Base-by-base conservation (phyloP, 2,888 invertebrate species). In the Caenorhabditis sp. region DNA sequence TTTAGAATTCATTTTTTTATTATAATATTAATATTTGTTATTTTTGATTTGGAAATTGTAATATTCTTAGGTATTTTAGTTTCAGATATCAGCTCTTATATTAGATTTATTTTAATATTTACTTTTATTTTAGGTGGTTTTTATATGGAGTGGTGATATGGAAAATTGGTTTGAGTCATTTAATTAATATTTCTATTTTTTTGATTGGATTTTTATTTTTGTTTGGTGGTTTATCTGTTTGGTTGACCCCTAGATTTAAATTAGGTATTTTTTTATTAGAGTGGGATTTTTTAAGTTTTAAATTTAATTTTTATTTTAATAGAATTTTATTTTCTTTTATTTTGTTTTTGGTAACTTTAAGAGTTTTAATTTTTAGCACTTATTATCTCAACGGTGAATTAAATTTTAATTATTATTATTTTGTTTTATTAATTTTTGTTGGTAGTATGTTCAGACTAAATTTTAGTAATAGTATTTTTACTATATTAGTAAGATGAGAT, bases 251-350 rank as follows among this genome's bases (percentile, higher is more conserved):
- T 17, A 57, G 58, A 36, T 62, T 74, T 66, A 92, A 91, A 75
- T 88, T 92, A 89, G 92, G 92, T 89, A 91, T 92, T 76, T 77
- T 23, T 77, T 54, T 75, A 8, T 68, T 81, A 27, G 79, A 81
- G 31, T 81, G 79, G 49, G 74, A 78, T 61, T 81, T 81, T 77
- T 70, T 81, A 59, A 74, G 72, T 43, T 69, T 81, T 60, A 81
- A 79, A 55, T 79, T 78, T 79, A 81, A 78, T 76, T 70, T 81
- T 66, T 79, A 78, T 72, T 81, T 79, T 78, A 81, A 78, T 71
- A 78, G 73, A 19, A 67, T 79, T 67, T 69, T 79, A 62, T 80
- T 81, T 77, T 77, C 76, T 69, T 81, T 81, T 77, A 81, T 81
- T 81, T 77, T 80, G 51, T 70, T 81, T 66, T 76, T 81, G 55